Conservation (phyloP, 2,888 invertebrate species). For the Melitaea athalia region DNA sequence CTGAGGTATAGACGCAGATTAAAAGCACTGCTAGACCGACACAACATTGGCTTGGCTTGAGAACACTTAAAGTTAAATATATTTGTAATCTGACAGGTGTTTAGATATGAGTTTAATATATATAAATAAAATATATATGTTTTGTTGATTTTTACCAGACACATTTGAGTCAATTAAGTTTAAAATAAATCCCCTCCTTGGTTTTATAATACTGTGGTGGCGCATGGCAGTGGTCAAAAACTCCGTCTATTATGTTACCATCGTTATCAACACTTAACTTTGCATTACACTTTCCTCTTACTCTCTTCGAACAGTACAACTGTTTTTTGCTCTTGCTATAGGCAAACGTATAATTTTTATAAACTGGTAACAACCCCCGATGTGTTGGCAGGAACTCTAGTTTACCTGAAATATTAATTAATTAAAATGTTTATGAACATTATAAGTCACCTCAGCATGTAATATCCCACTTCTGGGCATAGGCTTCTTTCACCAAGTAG, state of each 20-base stretch:
- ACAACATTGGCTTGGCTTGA: no score
- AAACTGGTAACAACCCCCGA: constrained; percentile 29
- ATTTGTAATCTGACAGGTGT: no score
- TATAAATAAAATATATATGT: no score
- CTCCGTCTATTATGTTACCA: constrained; percentile 30
- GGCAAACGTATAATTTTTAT: constrained; percentile 40
- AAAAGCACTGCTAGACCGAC: no score
- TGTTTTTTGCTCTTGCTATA: constrained; percentile 35
- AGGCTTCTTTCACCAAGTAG: no score
- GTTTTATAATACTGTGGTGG: constrained; percentile 37
- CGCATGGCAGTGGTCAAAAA: constrained; percentile 39
- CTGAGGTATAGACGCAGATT: no score
- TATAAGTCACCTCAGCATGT: no score
- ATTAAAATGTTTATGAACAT: neutral
- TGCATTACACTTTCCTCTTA: constrained; percentile 40
- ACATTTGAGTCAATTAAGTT: neutral
- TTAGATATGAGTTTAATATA: no score
- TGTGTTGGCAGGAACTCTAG: constrained; percentile 10
- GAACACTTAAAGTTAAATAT: no score
- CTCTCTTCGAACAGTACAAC: constrained; percentile 44
- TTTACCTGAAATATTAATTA: constrained; percentile 10
- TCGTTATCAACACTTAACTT: constrained; percentile 39
- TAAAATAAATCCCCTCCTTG: constrained; percentile 29
- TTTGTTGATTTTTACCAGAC: no score
- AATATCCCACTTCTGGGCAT: no score